Percentiles rank a stretch among this genome's conserved stretches.
These are phyloP conservation scores for Garrulus glandarius DNA, from an alignment of 2,797 vertebrate genomes.

Conservation along the genomic window DNA sequence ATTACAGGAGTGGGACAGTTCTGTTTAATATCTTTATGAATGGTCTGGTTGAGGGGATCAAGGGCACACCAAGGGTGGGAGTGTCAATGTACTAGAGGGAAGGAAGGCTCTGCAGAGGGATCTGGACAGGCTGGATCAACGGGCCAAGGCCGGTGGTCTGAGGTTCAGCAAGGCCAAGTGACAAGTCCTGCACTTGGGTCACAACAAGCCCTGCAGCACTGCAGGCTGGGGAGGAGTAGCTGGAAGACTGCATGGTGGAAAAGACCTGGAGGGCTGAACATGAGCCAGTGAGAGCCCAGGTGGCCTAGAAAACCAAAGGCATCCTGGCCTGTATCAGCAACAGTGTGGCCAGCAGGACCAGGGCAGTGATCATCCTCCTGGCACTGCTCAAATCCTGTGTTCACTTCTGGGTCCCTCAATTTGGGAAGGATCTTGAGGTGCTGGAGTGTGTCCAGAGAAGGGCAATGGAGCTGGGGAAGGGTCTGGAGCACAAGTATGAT, in stretches of 20 bases:
- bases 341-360: not conserved
- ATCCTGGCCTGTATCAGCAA: not conserved
- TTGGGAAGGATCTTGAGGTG: not conserved
- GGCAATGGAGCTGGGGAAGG: rapidly evolving
- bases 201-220: not conserved
- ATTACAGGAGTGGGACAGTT: not conserved
- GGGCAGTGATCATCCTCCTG: not conserved
- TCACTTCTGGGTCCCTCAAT: not conserved
- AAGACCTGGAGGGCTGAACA: not conserved
- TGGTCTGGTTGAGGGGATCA: not conserved
- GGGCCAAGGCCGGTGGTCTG: rapidly evolving
- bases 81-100: not conserved
- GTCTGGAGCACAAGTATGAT: not conserved
- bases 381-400: not conserved
- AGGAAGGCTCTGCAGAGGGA: not conserved
- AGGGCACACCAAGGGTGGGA: not conserved
- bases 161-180: not conserved
- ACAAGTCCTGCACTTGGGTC: not conserved
- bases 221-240: not conserved
- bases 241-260: not conserved
- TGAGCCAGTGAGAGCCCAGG: not conserved
- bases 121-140: not conserved
- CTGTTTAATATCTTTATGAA: not conserved
- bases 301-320: not conserved
- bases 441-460: not conserved